phyloP scores from a whole-genome alignment of 2,113 vertebrate species.

The Phalacrocorax pelagicus region DNA sequence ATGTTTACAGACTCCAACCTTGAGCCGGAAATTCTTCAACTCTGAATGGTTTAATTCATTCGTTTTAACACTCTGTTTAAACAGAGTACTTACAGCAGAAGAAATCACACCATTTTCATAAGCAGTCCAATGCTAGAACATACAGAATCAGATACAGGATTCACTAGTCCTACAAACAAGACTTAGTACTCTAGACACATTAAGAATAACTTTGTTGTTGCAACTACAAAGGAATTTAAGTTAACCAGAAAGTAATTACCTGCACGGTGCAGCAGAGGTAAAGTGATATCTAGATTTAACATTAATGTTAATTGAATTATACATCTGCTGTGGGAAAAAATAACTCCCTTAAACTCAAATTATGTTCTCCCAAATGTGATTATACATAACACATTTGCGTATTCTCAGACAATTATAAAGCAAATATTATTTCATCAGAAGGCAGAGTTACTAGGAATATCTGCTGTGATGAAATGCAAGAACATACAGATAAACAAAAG shows the following conservation, averaged over 20 bases:
- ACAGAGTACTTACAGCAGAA: neutral
- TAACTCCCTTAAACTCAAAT: neutral
- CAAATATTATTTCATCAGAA: conserved; percentile 38
- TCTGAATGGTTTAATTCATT: neutral
- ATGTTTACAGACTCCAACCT: neutral
- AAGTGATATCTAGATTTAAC: conserved; percentile 28
- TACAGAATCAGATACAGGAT: neutral
- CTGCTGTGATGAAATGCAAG: neutral
- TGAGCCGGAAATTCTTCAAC: neutral
- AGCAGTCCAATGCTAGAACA: neutral
- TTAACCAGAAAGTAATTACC: conserved; percentile 46
- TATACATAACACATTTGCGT: neutral
- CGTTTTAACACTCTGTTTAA: neutral
- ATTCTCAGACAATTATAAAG: conserved; percentile 23
- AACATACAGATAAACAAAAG: neutral
- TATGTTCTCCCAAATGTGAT: conserved; percentile 24
- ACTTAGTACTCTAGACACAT: neutral
- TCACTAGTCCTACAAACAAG: neutral
- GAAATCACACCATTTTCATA: neutral
- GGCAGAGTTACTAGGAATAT: neutral
- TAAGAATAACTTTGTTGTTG: neutral
- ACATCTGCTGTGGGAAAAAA: neutral
- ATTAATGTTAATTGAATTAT: conserved; percentile 57
- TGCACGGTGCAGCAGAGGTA: neutral
- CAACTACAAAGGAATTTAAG: conserved; percentile 44